Evolutionary conservation across 2,113 vertebrate species (phyloP).

Genomic region (Oreochromis spilurus): DNA sequence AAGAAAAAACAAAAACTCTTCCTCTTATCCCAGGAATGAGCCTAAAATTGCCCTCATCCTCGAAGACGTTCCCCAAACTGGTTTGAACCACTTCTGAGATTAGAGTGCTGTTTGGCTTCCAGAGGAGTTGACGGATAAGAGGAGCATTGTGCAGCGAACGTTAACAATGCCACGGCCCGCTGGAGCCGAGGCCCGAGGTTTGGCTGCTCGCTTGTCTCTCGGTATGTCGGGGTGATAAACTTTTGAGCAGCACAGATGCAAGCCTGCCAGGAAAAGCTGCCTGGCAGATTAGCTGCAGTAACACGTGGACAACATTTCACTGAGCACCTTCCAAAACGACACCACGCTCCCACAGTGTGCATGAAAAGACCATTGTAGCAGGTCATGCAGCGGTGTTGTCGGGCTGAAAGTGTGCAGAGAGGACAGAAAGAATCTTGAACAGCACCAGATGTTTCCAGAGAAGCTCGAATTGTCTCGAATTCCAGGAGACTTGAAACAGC

Average conservation of each 20-base stretch:
- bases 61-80: slow-evolving; percentile 13
- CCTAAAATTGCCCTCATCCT: slow-evolving; percentile 7
- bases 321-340: background rate
- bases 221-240: slow-evolving; percentile 37
- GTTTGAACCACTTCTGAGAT: slow-evolving; percentile 39
- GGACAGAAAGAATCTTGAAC: background rate
- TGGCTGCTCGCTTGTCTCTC: slow-evolving; percentile 18
- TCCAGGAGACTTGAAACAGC: background rate
- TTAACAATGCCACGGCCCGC: slow-evolving; percentile 11
- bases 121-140: slow-evolving; percentile 7
- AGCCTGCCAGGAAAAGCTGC: slow-evolving; percentile 16
- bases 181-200: background rate
- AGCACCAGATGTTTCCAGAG: background rate
- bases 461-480: background rate
- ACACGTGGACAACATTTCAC: background rate
- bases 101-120: background rate
- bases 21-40: slow-evolving; percentile 20
- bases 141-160: slow-evolving; percentile 21
- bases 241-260: background rate
- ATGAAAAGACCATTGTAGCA: background rate
- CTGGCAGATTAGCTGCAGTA: background rate
- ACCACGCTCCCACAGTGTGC: background rate
- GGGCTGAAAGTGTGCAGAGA: background rate
- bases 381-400: background rate
- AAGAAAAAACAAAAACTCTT: background rate